Evolutionary conservation across 2,113 vertebrate genomes (phyloP), one percentile per base, ranked within the genome.

Genomic region (Lycaon pictus): DNA sequence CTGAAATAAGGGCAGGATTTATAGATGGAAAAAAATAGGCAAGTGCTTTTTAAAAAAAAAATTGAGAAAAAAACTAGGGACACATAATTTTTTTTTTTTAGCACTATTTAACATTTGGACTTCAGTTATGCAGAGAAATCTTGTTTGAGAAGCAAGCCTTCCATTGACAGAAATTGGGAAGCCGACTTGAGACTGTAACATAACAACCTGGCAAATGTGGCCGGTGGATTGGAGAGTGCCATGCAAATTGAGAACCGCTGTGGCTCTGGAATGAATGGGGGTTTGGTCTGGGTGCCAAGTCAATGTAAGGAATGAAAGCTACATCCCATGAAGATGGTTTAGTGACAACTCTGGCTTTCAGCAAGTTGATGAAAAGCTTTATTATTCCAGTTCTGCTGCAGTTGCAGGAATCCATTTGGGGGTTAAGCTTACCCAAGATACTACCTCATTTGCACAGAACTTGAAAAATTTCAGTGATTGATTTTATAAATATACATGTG

Each of bases 351-450:
- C 95, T 96, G 94, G 83, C 98, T 97, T 97, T 97, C 97, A 97
- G 97, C 74, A 79, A 90, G 65, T 96, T 95, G 96, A 97, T 97
- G 97, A 98, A 97, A 98, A 98, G 98, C 97, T 97, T 96, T 96
- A 98, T 98, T 98, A 95, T 98, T 97, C 90, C 29, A 85, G 32
- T 90, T 82, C 96, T 65, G 63, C 15, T 11, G 90, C 93, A 90
- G 81, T 96, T 95, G 72, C 80, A 92, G 88, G 76, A 90, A 43
- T 90, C 58, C 74, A 96, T 80, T 93, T 1, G 20, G 58, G 87
- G 80, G 95, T 94, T 97, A 96, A 96, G 90, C 76, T 85, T 83
- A 71, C 60, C 90, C 90, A 53, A 88, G 94, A 56, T 97, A 81
- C 92, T 92, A 90, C 74, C 77, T 97, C 83, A 96, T 97, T 96